Percentiles rank a stretch among this genome's conserved stretches.
Evolutionary conservation across 2,888 invertebrate genomes (phyloP).

Genomic region (Drosophila greeni): DNA sequence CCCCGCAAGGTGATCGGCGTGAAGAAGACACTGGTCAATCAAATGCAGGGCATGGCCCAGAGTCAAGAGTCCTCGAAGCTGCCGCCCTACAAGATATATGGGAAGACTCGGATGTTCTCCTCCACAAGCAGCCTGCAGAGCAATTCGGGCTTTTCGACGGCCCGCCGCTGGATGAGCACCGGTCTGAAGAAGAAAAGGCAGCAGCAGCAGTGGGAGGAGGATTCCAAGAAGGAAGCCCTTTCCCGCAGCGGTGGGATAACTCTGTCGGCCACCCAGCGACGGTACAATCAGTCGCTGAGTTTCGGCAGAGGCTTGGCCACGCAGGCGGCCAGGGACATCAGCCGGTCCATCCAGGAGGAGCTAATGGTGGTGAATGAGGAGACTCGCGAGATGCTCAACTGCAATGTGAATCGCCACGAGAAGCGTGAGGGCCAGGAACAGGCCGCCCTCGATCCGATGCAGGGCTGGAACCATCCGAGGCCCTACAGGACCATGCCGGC

Average conservation of each 20-base stretch:
- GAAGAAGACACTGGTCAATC: slow-evolving; percentile 53
- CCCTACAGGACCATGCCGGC: neutral
- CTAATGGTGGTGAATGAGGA: slow-evolving; percentile 48
- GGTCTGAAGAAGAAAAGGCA: neutral
- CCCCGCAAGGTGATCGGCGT: slow-evolving; percentile 47
- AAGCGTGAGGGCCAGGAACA: neutral
- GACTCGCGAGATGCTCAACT: slow-evolving; percentile 47
- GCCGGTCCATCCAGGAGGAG: slow-evolving; percentile 54
- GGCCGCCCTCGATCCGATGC: slow-evolving; percentile 32
- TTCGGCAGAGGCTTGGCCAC: neutral
- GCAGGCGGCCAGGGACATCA: slow-evolving; percentile 45
- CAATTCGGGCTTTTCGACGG: neutral
- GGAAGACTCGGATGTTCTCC: slow-evolving; percentile 32
- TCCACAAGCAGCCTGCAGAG: slow-evolving; percentile 38
- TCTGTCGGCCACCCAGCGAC: slow-evolving; percentile 30
- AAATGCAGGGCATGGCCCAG: slow-evolving; percentile 50
- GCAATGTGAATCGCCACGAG: neutral
- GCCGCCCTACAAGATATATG: slow-evolving; percentile 41
- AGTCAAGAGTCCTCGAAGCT: neutral
- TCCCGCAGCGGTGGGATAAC: neutral
- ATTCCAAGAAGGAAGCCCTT: neutral
- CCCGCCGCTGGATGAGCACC: slow-evolving; percentile 22
- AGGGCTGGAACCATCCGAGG: slow-evolving; percentile 52
- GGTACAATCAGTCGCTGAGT: slow-evolving; percentile 27
- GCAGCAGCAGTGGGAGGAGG: neutral